phyloP scores from a whole-genome alignment of 2,797 vertebrate genomes.

The Amblyopsis hoosieri region DNA sequence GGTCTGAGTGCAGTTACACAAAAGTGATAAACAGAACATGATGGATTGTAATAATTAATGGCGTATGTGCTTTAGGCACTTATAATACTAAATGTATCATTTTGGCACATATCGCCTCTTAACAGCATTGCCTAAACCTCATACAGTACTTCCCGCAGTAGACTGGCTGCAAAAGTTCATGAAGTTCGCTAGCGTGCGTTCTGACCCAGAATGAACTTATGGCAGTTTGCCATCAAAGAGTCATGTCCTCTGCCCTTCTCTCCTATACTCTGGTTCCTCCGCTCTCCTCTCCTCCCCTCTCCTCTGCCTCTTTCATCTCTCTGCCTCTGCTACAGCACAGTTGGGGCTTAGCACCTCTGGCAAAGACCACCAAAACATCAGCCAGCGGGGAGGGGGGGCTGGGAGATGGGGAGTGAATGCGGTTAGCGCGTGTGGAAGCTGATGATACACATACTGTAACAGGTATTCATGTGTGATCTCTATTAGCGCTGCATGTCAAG shows the following conservation, averaged over 20 bases:
- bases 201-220: conserved; percentile 41
- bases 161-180: conserved; percentile 44
- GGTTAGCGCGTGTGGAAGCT: conserved; percentile 19
- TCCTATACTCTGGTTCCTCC: not conserved
- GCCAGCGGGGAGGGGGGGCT: conserved; percentile 15
- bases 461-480: conserved; percentile 13
- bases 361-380: conserved; percentile 19
- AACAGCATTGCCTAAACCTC: conserved; percentile 43
- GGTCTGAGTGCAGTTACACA: too few relatives aligned
- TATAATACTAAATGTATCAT: conserved; percentile 20
- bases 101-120: conserved; percentile 31
- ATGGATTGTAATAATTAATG: conserved; percentile 32
- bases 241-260: too few relatives aligned
- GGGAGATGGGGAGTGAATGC: conserved; percentile 11
- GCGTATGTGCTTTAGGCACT: conserved; percentile 35
- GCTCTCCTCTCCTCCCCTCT: conserved; percentile 12
- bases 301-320: conserved; percentile 3
- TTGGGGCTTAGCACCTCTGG: conserved; percentile 48
- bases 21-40: not conserved
- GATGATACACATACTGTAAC: conserved; percentile 26
- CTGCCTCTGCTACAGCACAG: conserved; percentile 37
- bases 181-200: conserved; percentile 29
- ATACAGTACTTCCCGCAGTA: conserved; percentile 16
- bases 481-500: conserved; percentile 25
- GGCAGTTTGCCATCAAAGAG: conserved; percentile 48